Evolutionary conservation across 2,113 vertebrate species (phyloP).

Genomic region (Cephalophus harveyi): DNA sequence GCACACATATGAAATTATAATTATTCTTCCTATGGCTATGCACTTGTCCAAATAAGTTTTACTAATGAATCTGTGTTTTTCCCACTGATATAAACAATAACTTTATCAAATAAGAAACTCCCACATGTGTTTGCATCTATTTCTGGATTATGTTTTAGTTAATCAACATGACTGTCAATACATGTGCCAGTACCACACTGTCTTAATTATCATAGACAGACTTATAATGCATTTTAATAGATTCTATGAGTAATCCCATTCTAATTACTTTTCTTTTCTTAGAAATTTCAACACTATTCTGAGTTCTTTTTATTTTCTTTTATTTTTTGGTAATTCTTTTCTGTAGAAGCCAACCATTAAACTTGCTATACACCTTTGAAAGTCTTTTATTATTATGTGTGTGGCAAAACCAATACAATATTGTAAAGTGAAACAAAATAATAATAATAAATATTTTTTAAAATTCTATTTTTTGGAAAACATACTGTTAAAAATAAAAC

Average conservation of each 20-base stretch:
- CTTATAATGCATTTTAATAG: neutral
- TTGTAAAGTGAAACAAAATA: no score
- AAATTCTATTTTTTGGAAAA: neutral
- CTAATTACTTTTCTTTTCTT: neutral
- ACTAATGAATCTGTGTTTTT: neutral
- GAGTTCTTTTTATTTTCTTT: neutral
- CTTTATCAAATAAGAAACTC: neutral
- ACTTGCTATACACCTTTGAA: neutral
- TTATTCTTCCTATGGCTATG: neutral
- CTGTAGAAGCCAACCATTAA: neutral
- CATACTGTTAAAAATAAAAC: neutral
- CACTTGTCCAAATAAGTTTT: neutral
- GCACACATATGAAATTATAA: neutral
- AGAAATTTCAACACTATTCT: neutral
- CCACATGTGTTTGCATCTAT: conserved; percentile 4
- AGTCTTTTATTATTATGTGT: neutral
- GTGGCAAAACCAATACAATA: no score
- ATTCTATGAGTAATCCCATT: neutral
- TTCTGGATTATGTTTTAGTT: neutral
- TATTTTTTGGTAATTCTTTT: neutral
- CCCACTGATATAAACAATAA: neutral
- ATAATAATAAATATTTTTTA: neutral
- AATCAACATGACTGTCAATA: neutral
- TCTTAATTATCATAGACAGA: neutral
- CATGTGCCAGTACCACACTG: neutral